phyloP scores from a whole-genome alignment of 1,140 invertebrate genomes.

The Drosophila ambigua region DNA sequence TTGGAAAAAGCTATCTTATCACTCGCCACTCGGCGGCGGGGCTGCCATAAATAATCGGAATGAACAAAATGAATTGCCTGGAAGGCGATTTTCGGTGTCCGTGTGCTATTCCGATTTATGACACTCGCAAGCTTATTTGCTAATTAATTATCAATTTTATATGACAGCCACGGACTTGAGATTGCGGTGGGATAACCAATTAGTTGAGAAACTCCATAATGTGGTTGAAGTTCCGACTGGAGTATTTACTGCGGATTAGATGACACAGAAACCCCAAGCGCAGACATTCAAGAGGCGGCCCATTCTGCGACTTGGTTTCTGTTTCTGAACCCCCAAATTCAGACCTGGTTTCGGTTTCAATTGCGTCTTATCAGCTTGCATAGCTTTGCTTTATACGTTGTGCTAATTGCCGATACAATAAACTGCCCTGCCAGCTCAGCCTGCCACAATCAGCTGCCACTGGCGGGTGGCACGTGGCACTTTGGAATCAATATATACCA shows the following conservation, averaged over 20 bases:
- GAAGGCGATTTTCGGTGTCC: constrained; percentile 19
- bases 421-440: too few relatives aligned
- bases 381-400: too few relatives aligned
- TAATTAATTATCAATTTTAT: constrained; percentile 53
- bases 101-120: constrained; percentile 43
- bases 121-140: constrained; percentile 45
- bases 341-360: not conserved
- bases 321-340: not conserved
- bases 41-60: constrained; percentile 36
- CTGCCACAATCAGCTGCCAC: not conserved
- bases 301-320: too few relatives aligned
- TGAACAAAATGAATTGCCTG: constrained; percentile 25
- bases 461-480: constrained; percentile 21
- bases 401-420: too few relatives aligned
- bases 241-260: not conserved
- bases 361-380: constrained; percentile 2
- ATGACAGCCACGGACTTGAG: constrained; percentile 23
- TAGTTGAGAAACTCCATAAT: not conserved
- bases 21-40: constrained; percentile 14
- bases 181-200: constrained; percentile 7
- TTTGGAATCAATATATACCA: constrained; percentile 47
- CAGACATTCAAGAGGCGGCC: not conserved
- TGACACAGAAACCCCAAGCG: not conserved
- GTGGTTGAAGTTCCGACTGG: not conserved
- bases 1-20: constrained; percentile 38